A percentile compares a stretch with the other conserved stretches of the same genome.
Conservation (phyloP, 2,888 invertebrate species). For the Tenthredo scrophulariae region DNA sequence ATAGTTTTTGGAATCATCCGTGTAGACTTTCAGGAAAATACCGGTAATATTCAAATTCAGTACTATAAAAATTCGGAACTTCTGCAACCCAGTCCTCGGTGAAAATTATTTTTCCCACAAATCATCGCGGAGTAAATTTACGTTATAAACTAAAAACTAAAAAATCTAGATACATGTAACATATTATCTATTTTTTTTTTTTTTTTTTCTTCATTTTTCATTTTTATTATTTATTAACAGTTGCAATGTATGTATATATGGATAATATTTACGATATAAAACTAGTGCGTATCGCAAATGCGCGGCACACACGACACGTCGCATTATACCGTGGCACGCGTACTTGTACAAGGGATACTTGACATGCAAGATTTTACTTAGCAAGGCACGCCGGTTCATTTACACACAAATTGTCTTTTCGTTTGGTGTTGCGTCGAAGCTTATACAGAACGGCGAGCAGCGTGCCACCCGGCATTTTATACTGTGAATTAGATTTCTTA, state of each 20-base stretch:
- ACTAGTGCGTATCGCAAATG: slow-evolving; percentile 20
- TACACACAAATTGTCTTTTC: slow-evolving; percentile 69
- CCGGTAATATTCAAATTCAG: not conserved
- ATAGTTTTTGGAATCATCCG: no score
- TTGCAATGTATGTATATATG: not conserved
- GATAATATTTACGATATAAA: not conserved
- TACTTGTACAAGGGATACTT: slow-evolving; percentile 41
- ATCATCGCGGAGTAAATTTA: not conserved
- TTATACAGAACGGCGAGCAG: not conserved
- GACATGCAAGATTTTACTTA: slow-evolving; percentile 73
- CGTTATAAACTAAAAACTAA: not conserved
- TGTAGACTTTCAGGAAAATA: no score
- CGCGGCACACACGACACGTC: slow-evolving; percentile 30
- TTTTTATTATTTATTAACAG: not conserved
- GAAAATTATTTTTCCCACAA: not conserved
- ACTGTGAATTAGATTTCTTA: slow-evolving; percentile 53
- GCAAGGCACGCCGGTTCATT: slow-evolving; percentile 66
- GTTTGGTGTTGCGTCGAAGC: slow-evolving; percentile 51
- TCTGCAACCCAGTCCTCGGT: not conserved
- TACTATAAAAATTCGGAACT: not conserved
- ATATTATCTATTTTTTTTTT: not conserved
- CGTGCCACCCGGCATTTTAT: slow-evolving; percentile 51
- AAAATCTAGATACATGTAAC: no score
- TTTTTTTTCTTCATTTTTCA: no score
- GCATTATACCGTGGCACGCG: slow-evolving; percentile 50